phyloP scores from a whole-genome alignment of 1,140 invertebrate genomes.

The Rhopalosiphum maidis region DNA sequence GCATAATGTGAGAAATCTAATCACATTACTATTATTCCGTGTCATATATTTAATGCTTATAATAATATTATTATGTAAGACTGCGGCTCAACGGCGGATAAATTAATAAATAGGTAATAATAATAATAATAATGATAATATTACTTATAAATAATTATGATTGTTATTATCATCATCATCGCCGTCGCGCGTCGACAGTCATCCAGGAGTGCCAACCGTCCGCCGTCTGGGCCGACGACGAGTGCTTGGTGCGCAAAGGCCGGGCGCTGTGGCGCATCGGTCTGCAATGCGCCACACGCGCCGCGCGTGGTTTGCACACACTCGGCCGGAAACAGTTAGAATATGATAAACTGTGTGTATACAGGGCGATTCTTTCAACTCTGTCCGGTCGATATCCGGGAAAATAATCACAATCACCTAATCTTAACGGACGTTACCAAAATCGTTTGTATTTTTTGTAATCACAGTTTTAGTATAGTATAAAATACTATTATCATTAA shows the following conservation, averaged over 20 bases:
- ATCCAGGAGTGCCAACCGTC: not conserved
- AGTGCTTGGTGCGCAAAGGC: not conserved
- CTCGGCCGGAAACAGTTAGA: not conserved
- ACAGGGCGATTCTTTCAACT: not conserved
- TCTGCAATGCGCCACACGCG: constrained; percentile 38
- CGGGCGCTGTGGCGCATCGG: not conserved
- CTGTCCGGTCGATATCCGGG: not conserved
- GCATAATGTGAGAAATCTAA: not conserved
- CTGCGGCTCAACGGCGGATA: not conserved
- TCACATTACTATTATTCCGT: not conserved
- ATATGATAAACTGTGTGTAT: not conserved
- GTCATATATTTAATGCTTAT: not conserved
- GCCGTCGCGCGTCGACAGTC: not conserved
- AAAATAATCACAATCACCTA: not conserved
- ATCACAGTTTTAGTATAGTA: not conserved
- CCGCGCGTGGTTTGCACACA: not conserved
- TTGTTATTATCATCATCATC: not conserved
- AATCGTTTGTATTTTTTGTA: not conserved
- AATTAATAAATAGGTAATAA: not conserved
- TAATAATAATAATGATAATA: not conserved
- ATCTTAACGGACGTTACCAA: not conserved
- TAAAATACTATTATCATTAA: not conserved
- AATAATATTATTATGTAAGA: not conserved
- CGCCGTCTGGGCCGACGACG: not conserved
- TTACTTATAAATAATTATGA: not conserved